Conservation (phyloP, 2,113 vertebrate genomes). For the Marcusenius ussheri region DNA sequence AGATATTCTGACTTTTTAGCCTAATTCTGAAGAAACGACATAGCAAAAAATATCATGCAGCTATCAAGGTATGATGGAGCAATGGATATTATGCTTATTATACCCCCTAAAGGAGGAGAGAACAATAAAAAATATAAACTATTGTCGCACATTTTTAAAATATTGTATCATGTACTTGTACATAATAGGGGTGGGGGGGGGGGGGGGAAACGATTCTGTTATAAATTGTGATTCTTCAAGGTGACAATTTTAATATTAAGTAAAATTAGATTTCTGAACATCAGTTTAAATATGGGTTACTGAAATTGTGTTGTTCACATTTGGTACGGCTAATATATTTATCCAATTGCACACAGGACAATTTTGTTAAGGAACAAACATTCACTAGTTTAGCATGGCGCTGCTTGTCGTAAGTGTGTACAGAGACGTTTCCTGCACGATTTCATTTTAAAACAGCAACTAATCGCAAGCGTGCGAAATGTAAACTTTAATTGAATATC, state of each 20-base stretch:
- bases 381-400: background rate
- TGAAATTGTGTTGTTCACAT: too few relatives aligned
- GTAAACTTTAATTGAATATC: background rate
- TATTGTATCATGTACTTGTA: too few relatives aligned
- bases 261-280: too few relatives aligned
- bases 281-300: too few relatives aligned
- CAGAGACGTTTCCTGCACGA: background rate
- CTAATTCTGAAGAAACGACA: background rate
- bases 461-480: background rate
- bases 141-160: background rate
- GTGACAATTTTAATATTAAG: too few relatives aligned
- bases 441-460: background rate
- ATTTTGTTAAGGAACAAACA: background rate
- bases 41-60: background rate
- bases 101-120: background rate
- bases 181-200: too few relatives aligned
- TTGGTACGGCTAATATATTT: background rate
- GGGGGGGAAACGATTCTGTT: too few relatives aligned
- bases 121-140: background rate
- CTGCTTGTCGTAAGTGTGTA: background rate
- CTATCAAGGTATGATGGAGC: background rate
- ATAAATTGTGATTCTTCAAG: too few relatives aligned
- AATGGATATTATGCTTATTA: background rate
- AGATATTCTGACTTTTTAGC: background rate
- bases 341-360: background rate